Base-by-base conservation (phyloP, 1,140 invertebrate species). In the Liolophura sinensis region DNA sequence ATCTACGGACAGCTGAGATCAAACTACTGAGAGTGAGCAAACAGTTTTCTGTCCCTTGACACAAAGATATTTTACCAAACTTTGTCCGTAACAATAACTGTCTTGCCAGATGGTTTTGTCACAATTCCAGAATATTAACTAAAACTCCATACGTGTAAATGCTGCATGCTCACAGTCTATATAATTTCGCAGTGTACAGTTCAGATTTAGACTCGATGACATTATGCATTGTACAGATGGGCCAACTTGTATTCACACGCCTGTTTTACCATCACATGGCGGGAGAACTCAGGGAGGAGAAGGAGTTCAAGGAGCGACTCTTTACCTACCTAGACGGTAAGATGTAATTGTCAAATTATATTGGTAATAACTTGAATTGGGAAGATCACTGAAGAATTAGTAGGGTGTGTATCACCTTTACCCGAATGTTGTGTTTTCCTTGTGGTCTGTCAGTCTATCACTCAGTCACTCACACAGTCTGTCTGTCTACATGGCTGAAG, bases 251-350 rank as follows among this genome's bases (percentile, higher is more conserved):
- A 11, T 84, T 84, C 60, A 73, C 75, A 7, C 71, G 83, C 14
- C 66, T 84, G 20, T 84, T 83, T 64, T 83, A 81, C 54, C 80
- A 84, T 64, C 81, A 84, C 67, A 84, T 84, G 83, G 77, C 79
- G 31, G 82, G 82, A 22, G 77, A 84, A 50, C 70, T 84, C 0
- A 72, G 77, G 24, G 78, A 74, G 46, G 76, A 80, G 55, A 67
- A 65, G 12, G 79, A 83, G 0, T 81, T 80, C 66, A 83, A 84
- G 65, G 79, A 76, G 56, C 72, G 82, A 69, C 72, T 84, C 0
- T 80, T 73, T 68, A 80, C 77, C 15, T 84, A 84, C 54, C 67
- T 83, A 31, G 77, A 83, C 71, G 81, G 81, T 84, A 69, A 73
- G 73, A 57, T 14, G 31, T 40, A 16, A 16, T 16, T 69, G 22